Evolutionary conservation across 2,113 vertebrate genomes (phyloP), one percentile per base, ranked within the genome.

Genomic region (Trichomycterus rosablanca): DNA sequence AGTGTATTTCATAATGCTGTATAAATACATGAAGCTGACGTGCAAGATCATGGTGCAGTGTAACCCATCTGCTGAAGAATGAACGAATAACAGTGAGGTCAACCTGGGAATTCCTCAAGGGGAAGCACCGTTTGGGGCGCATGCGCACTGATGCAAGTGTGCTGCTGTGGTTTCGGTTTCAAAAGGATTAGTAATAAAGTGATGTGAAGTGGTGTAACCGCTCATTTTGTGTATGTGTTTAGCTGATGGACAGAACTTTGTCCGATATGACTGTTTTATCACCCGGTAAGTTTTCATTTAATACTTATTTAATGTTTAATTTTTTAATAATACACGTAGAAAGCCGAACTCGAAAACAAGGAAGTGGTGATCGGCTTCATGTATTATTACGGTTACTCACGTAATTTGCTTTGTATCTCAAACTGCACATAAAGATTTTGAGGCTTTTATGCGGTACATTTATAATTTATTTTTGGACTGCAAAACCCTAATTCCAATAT

Each of bases 91-190:
- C 2, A 42, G 6, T 28, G 24, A 35, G 7, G 18, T 54, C 37
- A 63, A 19, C 1, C 7, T 11, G 49, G 50, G 60, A 12, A 19
- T 28, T 32, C 16, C 12, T 2, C 15, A 5, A 1, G 43, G 62
- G 62, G 30, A 65, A 28, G 9, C 26, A 2, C 18, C 7, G 22
- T 12, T 1, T 7, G 49, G 11, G 71, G 80, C 79, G 80, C 82
- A 72, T 74, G 82, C 80, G 76, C 57, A 2, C 15, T 9, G 16
- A 16, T 1, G 11, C 49, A 44, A 43, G n/a, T n/a, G n/a, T n/a
- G n/a, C n/a, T n/a, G n/a, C n/a, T n/a, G n/a, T n/a, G 53, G 16
- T 64, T 37, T 52, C 46, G 60, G 43, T 69, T 58, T 59, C 14
- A 39, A 4, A 18, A 42, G 20, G 2, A 2, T 7, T 2, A 11